Evolutionary conservation across 2,797 vertebrate species (phyloP).

Genomic region (Novumbra hubbsi): DNA sequence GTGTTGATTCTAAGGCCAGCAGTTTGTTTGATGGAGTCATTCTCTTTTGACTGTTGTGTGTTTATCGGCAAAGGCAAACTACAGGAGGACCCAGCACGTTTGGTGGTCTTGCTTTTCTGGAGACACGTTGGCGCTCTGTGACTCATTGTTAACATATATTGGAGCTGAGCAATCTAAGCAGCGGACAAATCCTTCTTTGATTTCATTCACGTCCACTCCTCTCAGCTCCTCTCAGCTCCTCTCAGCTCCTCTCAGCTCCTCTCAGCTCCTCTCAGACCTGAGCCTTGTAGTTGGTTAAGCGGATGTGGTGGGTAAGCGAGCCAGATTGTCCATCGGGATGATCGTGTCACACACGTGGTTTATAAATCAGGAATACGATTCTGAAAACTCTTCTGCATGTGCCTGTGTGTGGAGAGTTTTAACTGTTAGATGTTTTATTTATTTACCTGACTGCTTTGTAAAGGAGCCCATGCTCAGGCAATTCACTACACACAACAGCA

Average conservation of each 20-base stretch:
- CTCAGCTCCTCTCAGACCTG: conserved; percentile 17
- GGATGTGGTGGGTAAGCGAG: conserved; percentile 49
- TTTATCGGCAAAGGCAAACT: conserved; percentile 27
- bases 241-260: conserved; percentile 24
- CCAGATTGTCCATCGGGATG: conserved; percentile 44
- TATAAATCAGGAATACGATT: conserved; percentile 48
- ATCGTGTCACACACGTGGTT: conserved; percentile 59
- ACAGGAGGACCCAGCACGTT: conserved; percentile 1
- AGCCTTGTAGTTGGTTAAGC: conserved; percentile 37
- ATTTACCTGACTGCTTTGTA: too few relatives aligned
- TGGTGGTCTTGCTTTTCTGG: not conserved
- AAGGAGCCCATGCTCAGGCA: too few relatives aligned
- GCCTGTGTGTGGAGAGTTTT: conserved; percentile 21
- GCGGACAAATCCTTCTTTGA: conserved; percentile 47
- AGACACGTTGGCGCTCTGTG: conserved; percentile 5
- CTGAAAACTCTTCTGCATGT: conserved; percentile 5
- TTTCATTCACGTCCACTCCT: conserved; percentile 52
- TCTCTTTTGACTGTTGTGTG: not conserved
- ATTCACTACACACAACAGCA: too few relatives aligned
- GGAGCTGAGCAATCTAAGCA: conserved; percentile 43
- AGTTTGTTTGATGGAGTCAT: not conserved
- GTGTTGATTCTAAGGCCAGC: not conserved
- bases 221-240: conserved; percentile 27
- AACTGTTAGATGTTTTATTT: not conserved
- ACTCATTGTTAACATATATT: conserved; percentile 10